These are phyloP conservation scores for Sylvilagus bachmani DNA, from an alignment of 2,113 vertebrate species.

Conservation along the genomic window DNA sequence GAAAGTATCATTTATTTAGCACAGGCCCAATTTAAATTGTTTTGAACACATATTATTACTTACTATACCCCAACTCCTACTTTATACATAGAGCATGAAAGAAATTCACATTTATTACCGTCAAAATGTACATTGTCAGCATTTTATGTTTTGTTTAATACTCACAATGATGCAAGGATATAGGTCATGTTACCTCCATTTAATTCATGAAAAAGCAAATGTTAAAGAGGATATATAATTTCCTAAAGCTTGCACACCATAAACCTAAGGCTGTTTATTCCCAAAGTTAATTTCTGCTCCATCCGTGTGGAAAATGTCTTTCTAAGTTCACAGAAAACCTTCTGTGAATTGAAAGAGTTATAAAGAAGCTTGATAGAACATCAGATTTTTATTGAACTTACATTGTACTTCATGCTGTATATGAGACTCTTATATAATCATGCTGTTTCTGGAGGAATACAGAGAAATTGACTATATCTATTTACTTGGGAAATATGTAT, in stretches of 20 bases:
- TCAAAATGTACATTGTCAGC: too few relatives aligned
- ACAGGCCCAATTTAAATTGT: too few relatives aligned
- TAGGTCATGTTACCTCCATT: neutral
- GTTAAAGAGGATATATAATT: neutral
- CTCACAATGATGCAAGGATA: too few relatives aligned
- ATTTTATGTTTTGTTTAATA: too few relatives aligned
- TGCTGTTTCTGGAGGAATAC: neutral
- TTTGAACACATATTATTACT: too few relatives aligned
- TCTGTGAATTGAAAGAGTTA: conserved; percentile 23
- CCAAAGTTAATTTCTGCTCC: neutral
- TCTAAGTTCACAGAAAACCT: neutral
- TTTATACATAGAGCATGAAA: too few relatives aligned
- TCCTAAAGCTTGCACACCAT: neutral
- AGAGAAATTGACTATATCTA: neutral
- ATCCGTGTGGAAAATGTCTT: neutral
- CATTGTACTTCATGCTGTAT: neutral
- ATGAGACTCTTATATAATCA: neutral
- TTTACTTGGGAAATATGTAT: neutral
- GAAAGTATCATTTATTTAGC: neutral
- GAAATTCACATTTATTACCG: too few relatives aligned
- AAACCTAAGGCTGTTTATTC: neutral
- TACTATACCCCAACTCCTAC: too few relatives aligned
- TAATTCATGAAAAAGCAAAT: neutral
- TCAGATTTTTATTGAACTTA: neutral
- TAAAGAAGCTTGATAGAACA: neutral